Conservation (phyloP, 2,888 invertebrate genomes). For the Leucoma salicis region DNA sequence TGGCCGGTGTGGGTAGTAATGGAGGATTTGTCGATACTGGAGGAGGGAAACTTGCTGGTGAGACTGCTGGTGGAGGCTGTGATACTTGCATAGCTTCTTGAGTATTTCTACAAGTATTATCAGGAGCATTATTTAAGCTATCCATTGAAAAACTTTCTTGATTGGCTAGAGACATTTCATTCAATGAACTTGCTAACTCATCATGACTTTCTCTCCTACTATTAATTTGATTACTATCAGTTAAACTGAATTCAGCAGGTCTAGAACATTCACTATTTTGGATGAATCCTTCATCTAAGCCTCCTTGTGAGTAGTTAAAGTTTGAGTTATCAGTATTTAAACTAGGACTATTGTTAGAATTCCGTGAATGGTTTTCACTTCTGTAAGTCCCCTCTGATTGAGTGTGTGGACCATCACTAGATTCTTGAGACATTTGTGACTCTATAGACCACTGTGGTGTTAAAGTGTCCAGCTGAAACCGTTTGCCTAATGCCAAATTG, state of each 20-base stretch:
- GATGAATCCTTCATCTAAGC: slow-evolving; percentile 48
- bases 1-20: slow-evolving; percentile 14
- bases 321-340: slow-evolving; percentile 63
- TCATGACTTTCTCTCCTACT: slow-evolving; percentile 53
- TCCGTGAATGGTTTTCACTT: slow-evolving; percentile 82
- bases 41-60: slow-evolving; percentile 38
- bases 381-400: slow-evolving; percentile 83
- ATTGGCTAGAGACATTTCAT: slow-evolving; percentile 63
- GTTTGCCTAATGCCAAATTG: slow-evolving; percentile 69
- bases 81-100: slow-evolving; percentile 25
- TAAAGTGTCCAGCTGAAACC: slow-evolving; percentile 65
- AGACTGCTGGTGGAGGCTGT: slow-evolving; percentile 34
- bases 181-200: slow-evolving; percentile 58
- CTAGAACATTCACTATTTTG: slow-evolving; percentile 58
- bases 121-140: slow-evolving; percentile 20
- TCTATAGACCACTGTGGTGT: slow-evolving; percentile 86
- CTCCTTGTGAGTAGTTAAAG: slow-evolving; percentile 63
- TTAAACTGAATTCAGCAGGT: slow-evolving; percentile 48
- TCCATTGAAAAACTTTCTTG: slow-evolving; percentile 47
- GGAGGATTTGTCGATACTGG: slow-evolving; percentile 20
- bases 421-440: slow-evolving; percentile 85
- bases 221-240: slow-evolving; percentile 39
- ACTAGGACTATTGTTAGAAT: slow-evolving; percentile 72
- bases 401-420: slow-evolving; percentile 83
- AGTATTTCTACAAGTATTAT: slow-evolving; percentile 24